These are phyloP conservation scores for Lasius platythorax DNA, from an alignment of 2,888 invertebrate genomes.

Conservation along the genomic window DNA sequence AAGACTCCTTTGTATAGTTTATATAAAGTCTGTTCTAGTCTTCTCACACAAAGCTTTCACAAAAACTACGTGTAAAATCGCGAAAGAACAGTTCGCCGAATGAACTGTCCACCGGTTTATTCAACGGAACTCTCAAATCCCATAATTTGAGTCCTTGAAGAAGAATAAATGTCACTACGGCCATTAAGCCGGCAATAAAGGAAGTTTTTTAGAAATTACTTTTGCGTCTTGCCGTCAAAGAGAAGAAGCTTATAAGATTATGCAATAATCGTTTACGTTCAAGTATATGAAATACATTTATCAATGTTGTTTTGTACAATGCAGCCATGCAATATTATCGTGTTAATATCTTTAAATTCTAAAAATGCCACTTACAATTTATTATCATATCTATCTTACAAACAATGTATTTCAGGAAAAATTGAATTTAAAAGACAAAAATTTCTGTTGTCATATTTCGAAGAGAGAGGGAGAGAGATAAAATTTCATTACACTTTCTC, in stretches of 20 bases:
- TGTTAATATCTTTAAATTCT: not conserved
- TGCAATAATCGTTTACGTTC: not conserved
- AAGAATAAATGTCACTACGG: slow-evolving; percentile 10
- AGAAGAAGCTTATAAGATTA: not conserved
- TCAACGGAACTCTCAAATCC: slow-evolving; percentile 30
- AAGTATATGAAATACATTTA: slow-evolving; percentile 1
- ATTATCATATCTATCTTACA: not conserved
- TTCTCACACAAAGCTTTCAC: not conserved
- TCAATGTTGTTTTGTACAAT: not conserved
- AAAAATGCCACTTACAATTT: not conserved
- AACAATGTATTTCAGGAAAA: not conserved
- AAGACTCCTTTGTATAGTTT: not conserved
- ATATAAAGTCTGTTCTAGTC: not conserved
- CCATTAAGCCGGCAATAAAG: slow-evolving; percentile 23
- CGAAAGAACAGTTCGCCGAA: not conserved
- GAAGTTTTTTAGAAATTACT: slow-evolving; percentile 26
- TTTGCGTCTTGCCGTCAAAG: not conserved
- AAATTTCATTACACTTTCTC: not conserved
- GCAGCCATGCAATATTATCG: not conserved
- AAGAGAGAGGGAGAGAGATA: not conserved
- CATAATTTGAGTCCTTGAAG: slow-evolving; percentile 20
- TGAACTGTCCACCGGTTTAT: slow-evolving; percentile 12
- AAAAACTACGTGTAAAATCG: slow-evolving; percentile 6
- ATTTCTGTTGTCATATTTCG: not conserved
- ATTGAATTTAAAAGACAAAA: not conserved